Conservation (phyloP, 2,888 invertebrate genomes). For the Uloborus plumipes region DNA sequence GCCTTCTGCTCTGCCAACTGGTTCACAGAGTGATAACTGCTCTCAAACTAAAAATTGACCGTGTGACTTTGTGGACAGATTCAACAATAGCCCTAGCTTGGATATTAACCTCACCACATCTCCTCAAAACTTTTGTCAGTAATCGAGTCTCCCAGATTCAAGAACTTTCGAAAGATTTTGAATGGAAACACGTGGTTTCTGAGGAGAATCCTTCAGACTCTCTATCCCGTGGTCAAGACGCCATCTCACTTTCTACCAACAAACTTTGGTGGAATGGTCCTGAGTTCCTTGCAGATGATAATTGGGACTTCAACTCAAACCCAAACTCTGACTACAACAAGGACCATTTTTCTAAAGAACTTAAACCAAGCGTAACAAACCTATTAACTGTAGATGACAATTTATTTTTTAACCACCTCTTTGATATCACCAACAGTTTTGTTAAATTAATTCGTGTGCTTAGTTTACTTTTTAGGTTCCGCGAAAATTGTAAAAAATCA, state of each 20-base stretch:
- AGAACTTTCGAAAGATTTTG: conserved; percentile 36
- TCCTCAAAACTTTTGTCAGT: conserved; percentile 66
- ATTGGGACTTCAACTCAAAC: no score
- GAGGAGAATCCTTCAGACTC: not conserved
- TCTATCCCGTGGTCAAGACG: not conserved
- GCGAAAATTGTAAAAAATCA: no score
- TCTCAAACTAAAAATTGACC: not conserved
- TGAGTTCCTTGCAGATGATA: not conserved
- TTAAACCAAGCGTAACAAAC: no score
- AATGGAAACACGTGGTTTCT: conserved; percentile 59
- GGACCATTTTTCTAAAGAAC: no score
- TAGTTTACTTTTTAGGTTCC: no score
- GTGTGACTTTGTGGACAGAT: not conserved
- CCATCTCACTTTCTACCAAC: not conserved
- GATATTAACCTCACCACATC: not conserved
- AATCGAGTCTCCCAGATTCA: conserved; percentile 67
- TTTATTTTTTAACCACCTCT: no score
- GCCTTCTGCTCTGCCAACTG: conserved; percentile 13
- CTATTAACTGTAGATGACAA: no score
- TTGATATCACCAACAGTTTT: no score
- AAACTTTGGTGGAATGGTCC: not conserved
- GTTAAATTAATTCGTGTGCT: no score
- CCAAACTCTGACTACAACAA: no score
- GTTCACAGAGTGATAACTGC: not conserved
- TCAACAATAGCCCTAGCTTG: not conserved